Percentiles rank a stretch among this genome's conserved stretches.
Evolutionary conservation across 1,140 invertebrate genomes (phyloP).

Genomic region (Daktulosphaira vitifoliae): DNA sequence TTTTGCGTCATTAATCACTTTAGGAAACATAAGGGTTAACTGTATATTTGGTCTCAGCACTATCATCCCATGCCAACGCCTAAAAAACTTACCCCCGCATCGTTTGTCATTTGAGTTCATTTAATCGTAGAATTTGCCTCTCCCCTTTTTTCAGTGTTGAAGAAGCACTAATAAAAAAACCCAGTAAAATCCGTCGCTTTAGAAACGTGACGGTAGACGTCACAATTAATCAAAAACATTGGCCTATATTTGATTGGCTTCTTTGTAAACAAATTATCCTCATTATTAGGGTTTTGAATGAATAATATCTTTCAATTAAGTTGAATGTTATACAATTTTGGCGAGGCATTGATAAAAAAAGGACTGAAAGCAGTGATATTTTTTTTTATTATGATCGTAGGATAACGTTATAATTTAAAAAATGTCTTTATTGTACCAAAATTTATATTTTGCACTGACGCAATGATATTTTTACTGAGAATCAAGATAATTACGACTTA

Average conservation of each 20-base stretch:
- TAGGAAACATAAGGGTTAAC: background rate
- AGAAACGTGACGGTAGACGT: background rate
- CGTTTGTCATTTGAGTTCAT: slow-evolving; percentile 30
- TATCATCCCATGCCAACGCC: background rate
- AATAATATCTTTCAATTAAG: too few species aligned
- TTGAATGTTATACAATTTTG: too few species aligned
- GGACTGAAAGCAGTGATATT: too few species aligned
- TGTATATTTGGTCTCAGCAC: background rate
- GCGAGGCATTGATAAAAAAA: too few species aligned
- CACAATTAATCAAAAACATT: slow-evolving; percentile 3
- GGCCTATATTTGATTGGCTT: background rate
- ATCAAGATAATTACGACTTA: too few species aligned
- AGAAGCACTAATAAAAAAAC: background rate
- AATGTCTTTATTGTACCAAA: too few species aligned
- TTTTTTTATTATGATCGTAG: too few species aligned
- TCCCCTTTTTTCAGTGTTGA: background rate
- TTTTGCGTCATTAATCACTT: slow-evolving; percentile 29
- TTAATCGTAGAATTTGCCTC: slow-evolving; percentile 23
- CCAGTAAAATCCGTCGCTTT: slow-evolving; percentile 2
- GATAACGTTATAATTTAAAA: too few species aligned
- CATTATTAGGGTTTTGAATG: too few species aligned
- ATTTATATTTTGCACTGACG: too few species aligned
- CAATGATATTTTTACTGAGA: too few species aligned
- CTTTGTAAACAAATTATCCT: background rate
- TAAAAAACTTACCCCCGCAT: background rate